These are phyloP conservation scores for Macrocentrus cingulum DNA, from an alignment of 1,140 invertebrate genomes.

Conservation along the genomic window DNA sequence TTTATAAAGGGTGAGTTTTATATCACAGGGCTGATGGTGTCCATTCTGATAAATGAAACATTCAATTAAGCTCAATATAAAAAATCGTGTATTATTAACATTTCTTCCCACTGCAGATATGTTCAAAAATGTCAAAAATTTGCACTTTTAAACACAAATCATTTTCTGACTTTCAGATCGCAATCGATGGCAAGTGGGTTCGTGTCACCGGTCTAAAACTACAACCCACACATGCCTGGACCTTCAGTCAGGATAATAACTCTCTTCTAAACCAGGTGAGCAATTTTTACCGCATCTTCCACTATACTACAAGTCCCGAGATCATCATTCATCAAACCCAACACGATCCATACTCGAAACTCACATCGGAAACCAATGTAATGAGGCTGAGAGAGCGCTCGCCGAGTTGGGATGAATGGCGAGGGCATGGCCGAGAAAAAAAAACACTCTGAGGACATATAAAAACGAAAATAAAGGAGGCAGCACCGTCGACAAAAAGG, in stretches of 20 bases:
- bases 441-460: too few relatives aligned
- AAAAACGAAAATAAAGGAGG: conserved; percentile 1
- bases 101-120: too few relatives aligned
- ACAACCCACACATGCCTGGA: neutral
- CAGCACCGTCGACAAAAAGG: conserved; percentile 10
- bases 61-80: too few relatives aligned
- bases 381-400: neutral
- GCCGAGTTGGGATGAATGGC: too few relatives aligned
- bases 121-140: too few relatives aligned
- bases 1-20: conserved; percentile 80
- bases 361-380: neutral
- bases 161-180: conserved; percentile 56
- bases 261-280: conserved; percentile 42
- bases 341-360: too few relatives aligned
- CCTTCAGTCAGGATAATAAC: conserved; percentile 22
- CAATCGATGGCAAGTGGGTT: conserved; percentile 65
- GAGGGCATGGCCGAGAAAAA: too few relatives aligned
- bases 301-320: neutral
- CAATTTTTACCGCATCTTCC: neutral
- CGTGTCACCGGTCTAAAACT: conserved; percentile 64
- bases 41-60: too few relatives aligned
- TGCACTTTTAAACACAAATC: too few relatives aligned
- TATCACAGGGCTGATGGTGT: too few relatives aligned
- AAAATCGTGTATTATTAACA: too few relatives aligned
- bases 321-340: too few relatives aligned